Evolutionary conservation across 2,797 vertebrate genomes (phyloP), one percentile per base, ranked within the genome.

Genomic region (Coreius guichenoti): DNA sequence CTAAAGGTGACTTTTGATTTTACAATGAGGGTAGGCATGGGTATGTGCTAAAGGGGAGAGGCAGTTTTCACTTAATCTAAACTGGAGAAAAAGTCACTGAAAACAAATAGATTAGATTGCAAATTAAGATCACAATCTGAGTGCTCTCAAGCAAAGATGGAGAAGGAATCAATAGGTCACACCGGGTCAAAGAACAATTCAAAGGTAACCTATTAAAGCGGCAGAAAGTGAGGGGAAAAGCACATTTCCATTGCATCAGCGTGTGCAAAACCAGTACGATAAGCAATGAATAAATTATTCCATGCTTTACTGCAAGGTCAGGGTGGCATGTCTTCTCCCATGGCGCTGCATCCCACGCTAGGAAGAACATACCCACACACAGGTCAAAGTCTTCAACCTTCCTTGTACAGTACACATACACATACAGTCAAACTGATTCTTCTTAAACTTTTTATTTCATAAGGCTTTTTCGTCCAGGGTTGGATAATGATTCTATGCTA

Each of bases 271-370:
- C 89, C 89, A 91, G 89, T 91, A 88, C 86, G 89, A 89, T 87
- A 89, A 88, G 90, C 91, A 91, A 91, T 93, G 91, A 92, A 94
- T 92, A 93, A 90, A 93, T 93, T 90, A 93, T 91, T 83, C 81
- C 84, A 80, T 86, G 83, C 88, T 90, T 86, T 83, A 90, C 88
- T 91, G 92, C 92, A 92, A 92, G 93, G 91, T 94, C 92, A 94
- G 76, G 85, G 88, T 89, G 89, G 84, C 88, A 86, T 23, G 65
- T 81, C 90, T 91, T 92, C 90, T 94, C 92, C 88, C 85, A 91
- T 90, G 90, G 90, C 91, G 91, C 87, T 89, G 88, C 90, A 81
- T 74, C 92, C 89, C 90, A 92, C 93, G 89, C 91, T 90, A 76
- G 69, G 78, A 84, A 76, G 77, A 69, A 86, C 31, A 72, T 81